A percentile compares a stretch with the other conserved stretches of the same genome.
phyloP scores from a whole-genome alignment of 2,797 vertebrate genomes.

The Pagetopsis macropterus region DNA sequence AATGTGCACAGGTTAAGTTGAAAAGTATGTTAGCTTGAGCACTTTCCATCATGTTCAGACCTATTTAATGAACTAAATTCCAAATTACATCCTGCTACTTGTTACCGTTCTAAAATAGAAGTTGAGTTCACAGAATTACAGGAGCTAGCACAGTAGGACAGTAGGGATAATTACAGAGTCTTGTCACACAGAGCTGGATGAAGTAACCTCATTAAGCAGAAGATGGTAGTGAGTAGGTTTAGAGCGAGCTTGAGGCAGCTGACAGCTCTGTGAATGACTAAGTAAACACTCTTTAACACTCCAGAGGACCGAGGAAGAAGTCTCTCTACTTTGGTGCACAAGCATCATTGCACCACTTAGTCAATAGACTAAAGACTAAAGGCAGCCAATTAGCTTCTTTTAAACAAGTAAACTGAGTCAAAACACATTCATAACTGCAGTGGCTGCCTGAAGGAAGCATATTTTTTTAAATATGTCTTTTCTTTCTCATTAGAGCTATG shows the following conservation, averaged over 20 bases:
- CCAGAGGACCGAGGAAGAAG: slow-evolving; percentile 61
- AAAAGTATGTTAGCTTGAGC: slow-evolving; percentile 15
- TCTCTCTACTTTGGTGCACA: slow-evolving; percentile 42
- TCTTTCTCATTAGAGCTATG: slow-evolving; percentile 4
- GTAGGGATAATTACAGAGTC: slow-evolving; percentile 77
- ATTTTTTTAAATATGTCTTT: slow-evolving; percentile 1
- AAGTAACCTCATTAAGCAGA: slow-evolving; percentile 80
- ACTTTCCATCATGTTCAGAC: slow-evolving; percentile 26
- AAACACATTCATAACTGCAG: slow-evolving; percentile 18
- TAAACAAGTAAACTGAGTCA: slow-evolving; percentile 40
- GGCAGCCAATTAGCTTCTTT: slow-evolving; percentile 47
- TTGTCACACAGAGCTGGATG: slow-evolving; percentile 67
- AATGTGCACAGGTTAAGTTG: slow-evolving; percentile 1
- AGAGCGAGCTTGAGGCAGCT: slow-evolving; percentile 62
- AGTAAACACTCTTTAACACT: slow-evolving; percentile 69
- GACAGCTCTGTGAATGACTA: slow-evolving; percentile 70
- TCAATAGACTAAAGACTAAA: slow-evolving; percentile 44
- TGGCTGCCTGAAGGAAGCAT: slow-evolving; percentile 15
- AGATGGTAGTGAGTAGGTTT: slow-evolving; percentile 54
- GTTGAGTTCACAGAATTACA: slow-evolving; percentile 67
- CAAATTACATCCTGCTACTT: slow-evolving; percentile 53
- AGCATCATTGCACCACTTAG: slow-evolving; percentile 47
- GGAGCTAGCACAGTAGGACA: slow-evolving; percentile 73
- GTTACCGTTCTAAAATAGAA: slow-evolving; percentile 61
- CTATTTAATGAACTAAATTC: slow-evolving; percentile 57